These are phyloP conservation scores for Drosophila mauritiana DNA, from an alignment of 1,140 invertebrate genomes.

Conservation along the genomic window DNA sequence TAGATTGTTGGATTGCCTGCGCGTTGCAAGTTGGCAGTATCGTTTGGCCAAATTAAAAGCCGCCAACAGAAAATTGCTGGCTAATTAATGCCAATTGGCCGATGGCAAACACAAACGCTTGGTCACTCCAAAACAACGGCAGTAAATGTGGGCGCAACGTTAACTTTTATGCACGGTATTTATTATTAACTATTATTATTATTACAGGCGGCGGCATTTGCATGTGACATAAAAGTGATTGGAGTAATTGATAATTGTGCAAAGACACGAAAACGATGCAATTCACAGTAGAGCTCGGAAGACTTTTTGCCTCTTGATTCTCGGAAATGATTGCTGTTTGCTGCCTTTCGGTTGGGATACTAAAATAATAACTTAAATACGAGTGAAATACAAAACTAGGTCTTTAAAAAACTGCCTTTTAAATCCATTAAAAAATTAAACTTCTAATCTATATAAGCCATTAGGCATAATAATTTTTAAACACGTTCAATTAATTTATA, in stretches of 20 bases:
- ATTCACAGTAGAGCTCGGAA: constrained; percentile 36
- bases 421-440: background rate
- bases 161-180: constrained; percentile 49
- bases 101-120: constrained; percentile 39
- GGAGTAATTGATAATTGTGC: constrained; percentile 81
- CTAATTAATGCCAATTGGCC: constrained; percentile 61
- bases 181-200: constrained; percentile 72
- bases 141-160: constrained; percentile 48
- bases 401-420: no score
- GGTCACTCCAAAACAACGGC: constrained; percentile 15
- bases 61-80: constrained; percentile 56
- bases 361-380: no score
- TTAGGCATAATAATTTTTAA: background rate
- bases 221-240: constrained; percentile 82
- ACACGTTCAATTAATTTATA: background rate
- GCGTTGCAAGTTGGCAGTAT: constrained; percentile 48
- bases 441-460: background rate
- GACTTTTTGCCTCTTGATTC: constrained; percentile 11
- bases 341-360: constrained; percentile 46
- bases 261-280: constrained; percentile 67
- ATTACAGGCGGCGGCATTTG: constrained; percentile 72
- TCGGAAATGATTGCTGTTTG: constrained; percentile 56
- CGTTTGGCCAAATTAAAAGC: constrained; percentile 56
- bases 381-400: no score
- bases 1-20: constrained; percentile 35